Conservation (phyloP, 1,140 invertebrate species). For the Drosophila arizonae region DNA sequence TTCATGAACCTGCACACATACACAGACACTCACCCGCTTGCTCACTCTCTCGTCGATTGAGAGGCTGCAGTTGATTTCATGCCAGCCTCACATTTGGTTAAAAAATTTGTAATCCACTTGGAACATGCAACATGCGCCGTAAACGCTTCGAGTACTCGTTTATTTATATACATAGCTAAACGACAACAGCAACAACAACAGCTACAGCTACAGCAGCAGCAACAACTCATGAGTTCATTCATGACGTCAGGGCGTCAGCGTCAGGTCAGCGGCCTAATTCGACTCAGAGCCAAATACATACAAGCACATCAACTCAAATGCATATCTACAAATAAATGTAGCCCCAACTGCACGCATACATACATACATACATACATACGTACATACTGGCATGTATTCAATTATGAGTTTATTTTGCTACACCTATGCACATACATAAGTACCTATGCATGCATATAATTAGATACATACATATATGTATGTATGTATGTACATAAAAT, state of each 20-base stretch:
- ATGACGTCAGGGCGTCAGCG: conserved; percentile 77
- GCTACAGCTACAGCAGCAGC: conserved; percentile 6
- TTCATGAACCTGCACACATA: conserved; percentile 14
- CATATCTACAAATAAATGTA: conserved; percentile 23
- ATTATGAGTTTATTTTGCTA: conserved; percentile 10
- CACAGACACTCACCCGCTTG: neutral
- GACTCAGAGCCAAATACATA: conserved; percentile 19
- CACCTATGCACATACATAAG: neutral
- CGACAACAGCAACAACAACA: conserved; percentile 19
- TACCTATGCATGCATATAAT: conserved; percentile 19
- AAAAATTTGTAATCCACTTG: conserved; percentile 38
- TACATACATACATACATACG: conserved; percentile 13
- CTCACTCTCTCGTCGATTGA: neutral
- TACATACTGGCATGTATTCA: conserved; percentile 11
- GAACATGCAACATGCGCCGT: conserved; percentile 47
- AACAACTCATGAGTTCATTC: conserved; percentile 74
- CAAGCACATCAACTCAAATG: conserved; percentile 10
- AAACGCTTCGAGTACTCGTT: conserved; percentile 27
- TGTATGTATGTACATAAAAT: conserved; percentile 23
- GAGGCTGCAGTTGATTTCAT: conserved; percentile 25
- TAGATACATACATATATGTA: conserved; percentile 20
- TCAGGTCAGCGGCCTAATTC: conserved; percentile 82
- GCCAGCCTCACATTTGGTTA: conserved; percentile 35
- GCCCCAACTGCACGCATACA: neutral
- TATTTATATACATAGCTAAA: conserved; percentile 43